Evolutionary conservation across 2,797 vertebrate genomes (phyloP).

Genomic region (Phylloscopus collybita): DNA sequence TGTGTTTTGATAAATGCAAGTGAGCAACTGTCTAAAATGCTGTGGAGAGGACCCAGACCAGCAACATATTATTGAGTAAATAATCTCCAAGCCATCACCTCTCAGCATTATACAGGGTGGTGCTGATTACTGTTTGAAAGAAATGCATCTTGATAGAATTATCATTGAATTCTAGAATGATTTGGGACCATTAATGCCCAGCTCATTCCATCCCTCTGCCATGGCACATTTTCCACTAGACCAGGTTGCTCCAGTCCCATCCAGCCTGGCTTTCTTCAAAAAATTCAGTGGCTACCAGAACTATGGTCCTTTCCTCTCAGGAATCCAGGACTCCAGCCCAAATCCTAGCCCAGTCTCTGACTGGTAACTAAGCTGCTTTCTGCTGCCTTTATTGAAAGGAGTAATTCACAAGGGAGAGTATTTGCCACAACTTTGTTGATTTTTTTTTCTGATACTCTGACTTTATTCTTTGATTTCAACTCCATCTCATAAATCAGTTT

Average conservation of each 20-base stretch:
- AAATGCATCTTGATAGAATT: not conserved
- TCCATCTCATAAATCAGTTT: constrained; percentile 35
- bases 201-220: not conserved
- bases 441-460: constrained; percentile 28
- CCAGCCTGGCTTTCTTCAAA: not conserved
- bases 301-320: not conserved
- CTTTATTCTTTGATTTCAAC: constrained; percentile 29
- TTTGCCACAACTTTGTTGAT: constrained; percentile 1
- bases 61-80: not conserved
- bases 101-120: not conserved
- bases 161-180: not conserved
- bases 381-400: not conserved
- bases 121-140: not conserved
- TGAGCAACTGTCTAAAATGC: not conserved
- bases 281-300: not conserved
- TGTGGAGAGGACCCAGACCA: not conserved
- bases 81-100: not conserved
- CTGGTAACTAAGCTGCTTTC: not conserved
- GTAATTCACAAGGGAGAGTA: not conserved
- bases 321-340: not conserved
- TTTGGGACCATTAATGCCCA: not conserved
- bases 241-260: not conserved
- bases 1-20: not conserved
- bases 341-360: not conserved
- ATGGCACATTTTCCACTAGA: not conserved